These are phyloP conservation scores for Plagodis pulveraria DNA, from an alignment of 2,888 invertebrate species.

Conservation along the genomic window DNA sequence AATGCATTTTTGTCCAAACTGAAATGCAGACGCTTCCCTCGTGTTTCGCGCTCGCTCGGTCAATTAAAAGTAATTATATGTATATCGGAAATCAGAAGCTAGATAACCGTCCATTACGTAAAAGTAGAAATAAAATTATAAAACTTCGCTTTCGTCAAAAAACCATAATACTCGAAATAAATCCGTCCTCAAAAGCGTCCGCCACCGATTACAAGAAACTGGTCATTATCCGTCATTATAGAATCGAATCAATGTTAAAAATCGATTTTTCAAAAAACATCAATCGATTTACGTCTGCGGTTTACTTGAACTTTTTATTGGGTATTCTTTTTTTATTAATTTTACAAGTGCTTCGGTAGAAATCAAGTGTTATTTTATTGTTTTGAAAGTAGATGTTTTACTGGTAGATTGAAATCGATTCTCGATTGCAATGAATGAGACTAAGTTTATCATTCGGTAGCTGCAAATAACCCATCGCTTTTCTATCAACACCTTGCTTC, in stretches of 20 bases:
- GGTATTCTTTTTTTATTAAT: conserved; percentile 48
- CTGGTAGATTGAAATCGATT: conserved; percentile 4
- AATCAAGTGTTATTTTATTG: conserved; percentile 23
- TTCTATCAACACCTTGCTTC: no score
- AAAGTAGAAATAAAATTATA: conserved; percentile 15
- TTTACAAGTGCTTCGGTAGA: conserved; percentile 27
- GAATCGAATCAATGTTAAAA: conserved; percentile 60
- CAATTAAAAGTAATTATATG: no score
- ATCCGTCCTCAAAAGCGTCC: conserved; percentile 41
- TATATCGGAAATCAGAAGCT: no score
- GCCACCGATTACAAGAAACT: conserved; percentile 44
- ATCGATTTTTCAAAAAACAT: conserved; percentile 60
- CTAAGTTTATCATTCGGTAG: no score
- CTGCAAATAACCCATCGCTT: no score
- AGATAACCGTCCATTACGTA: no score
- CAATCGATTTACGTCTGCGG: conserved; percentile 65
- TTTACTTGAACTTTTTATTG: conserved; percentile 53
- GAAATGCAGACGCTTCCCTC: no score
- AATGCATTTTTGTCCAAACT: no score
- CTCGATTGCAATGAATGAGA: no score
- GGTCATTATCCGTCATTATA: conserved; percentile 59
- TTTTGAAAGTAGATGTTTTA: conserved; percentile 26
- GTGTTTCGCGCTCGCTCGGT: no score
- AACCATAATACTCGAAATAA: conserved; percentile 46
- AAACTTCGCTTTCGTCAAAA: conserved; percentile 37